Conservation (phyloP, 2,797 vertebrate species). For the Ibycter americanus region DNA sequence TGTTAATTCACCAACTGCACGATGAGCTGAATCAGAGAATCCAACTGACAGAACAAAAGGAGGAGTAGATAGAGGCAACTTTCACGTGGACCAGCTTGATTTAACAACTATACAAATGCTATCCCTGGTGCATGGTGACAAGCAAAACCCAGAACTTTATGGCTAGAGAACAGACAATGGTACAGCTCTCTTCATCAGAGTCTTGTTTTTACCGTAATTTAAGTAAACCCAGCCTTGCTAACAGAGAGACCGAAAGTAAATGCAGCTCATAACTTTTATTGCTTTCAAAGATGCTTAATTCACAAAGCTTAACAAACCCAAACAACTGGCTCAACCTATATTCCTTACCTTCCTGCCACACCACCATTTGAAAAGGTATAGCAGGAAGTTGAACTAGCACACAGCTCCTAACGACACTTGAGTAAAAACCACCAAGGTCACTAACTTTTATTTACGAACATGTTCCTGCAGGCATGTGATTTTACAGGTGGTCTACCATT, state of each 20-base stretch:
- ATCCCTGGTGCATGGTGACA: not conserved
- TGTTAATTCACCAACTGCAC: not conserved
- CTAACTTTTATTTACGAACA: not conserved
- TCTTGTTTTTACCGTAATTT: not conserved
- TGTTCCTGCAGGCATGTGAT: not conserved
- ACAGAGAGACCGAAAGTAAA: not conserved
- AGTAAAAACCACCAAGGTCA: not conserved
- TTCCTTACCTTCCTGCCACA: not conserved
- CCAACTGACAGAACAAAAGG: not conserved
- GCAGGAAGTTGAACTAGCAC: not conserved
- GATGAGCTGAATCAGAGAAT: not conserved
- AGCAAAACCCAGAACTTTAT: accelerated
- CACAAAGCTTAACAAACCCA: not conserved
- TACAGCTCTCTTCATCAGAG: not conserved
- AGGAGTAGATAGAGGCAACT: not conserved
- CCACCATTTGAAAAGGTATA: not conserved
- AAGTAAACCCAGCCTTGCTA: not conserved
- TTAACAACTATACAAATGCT: not conserved
- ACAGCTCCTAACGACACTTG: not conserved
- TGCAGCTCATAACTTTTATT: not conserved
- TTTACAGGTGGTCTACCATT: not conserved
- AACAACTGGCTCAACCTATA: not conserved
- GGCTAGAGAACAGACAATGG: not conserved
- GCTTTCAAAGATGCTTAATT: not conserved
- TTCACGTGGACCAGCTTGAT: not conserved